These are phyloP conservation scores for Channa striata DNA, from an alignment of 2,797 vertebrate species.

Conservation along the genomic window DNA sequence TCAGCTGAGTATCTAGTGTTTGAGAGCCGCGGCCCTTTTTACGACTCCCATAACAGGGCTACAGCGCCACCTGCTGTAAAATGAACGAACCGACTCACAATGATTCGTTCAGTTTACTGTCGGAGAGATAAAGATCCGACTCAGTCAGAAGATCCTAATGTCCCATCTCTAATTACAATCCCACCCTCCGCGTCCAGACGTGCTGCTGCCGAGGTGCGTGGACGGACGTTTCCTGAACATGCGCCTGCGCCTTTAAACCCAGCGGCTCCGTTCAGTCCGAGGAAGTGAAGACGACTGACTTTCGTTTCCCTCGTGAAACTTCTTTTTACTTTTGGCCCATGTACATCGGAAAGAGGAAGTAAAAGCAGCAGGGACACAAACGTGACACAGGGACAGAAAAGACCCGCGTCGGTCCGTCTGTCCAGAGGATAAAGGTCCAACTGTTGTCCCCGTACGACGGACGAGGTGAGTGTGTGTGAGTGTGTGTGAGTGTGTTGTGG, in stretches of 20 bases:
- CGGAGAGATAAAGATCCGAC: no score
- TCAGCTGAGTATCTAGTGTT: no score
- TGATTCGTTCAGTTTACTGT: no score
- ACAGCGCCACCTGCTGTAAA: no score
- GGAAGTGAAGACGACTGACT: conserved; percentile 71
- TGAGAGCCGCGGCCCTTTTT: no score
- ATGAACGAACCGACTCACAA: no score
- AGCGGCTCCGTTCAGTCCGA: neutral
- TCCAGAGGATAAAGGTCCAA: neutral
- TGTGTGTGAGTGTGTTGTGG: neutral
- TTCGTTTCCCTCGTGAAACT: conserved; percentile 76
- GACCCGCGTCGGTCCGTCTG: neutral
- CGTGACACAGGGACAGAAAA: neutral
- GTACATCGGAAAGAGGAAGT: conserved; percentile 64
- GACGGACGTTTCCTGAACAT: neutral
- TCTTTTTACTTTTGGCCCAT: conserved; percentile 33
- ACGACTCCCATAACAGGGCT: no score
- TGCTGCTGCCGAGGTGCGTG: no score
- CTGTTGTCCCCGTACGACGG: neutral
- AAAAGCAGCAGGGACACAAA: neutral
- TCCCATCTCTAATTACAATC: no score
- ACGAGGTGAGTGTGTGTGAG: conserved; percentile 33
- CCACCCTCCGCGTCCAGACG: no score
- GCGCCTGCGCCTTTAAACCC: conserved; percentile 69
- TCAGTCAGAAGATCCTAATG: no score